Evolutionary conservation across 2,113 vertebrate genomes (phyloP).

Genomic region (Leptobrachium ailaonicum): DNA sequence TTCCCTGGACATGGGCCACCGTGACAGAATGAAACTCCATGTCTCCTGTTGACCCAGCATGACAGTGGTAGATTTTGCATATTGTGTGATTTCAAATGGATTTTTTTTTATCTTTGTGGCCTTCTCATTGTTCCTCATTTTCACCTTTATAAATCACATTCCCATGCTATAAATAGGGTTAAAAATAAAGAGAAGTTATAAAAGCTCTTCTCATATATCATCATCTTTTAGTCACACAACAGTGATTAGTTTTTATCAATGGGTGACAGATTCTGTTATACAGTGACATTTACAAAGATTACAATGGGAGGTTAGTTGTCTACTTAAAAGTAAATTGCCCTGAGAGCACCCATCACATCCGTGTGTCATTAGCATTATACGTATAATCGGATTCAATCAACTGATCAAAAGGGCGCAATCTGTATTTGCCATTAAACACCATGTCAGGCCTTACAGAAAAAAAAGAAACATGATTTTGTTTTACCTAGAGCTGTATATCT

Average conservation of each 20-base stretch:
- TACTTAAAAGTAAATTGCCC: constrained; percentile 36
- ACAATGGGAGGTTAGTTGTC: constrained; percentile 22
- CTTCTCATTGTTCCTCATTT: too few species aligned
- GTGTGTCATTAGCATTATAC: constrained; percentile 32
- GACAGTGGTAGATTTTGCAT: too few species aligned
- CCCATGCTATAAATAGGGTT: too few species aligned
- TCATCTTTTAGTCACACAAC: constrained; percentile 3
- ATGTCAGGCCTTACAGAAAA: constrained; percentile 26
- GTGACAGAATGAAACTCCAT: too few species aligned
- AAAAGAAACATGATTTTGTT: constrained; percentile 35
- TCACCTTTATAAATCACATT: too few species aligned
- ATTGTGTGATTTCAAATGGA: too few species aligned
- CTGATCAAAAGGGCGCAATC: constrained; percentile 42
- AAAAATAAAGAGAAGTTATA: not conserved
- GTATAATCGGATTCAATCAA: constrained; percentile 45
- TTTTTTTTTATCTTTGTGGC: too few species aligned
- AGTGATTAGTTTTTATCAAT: constrained; percentile 21
- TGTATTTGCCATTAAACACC: constrained; percentile 33
- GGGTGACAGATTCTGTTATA: constrained; percentile 14
- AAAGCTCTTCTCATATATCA: not conserved
- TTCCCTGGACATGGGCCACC: too few species aligned
- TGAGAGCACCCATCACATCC: constrained; percentile 22
- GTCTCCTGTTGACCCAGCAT: too few species aligned
- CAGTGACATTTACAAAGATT: constrained; percentile 25
- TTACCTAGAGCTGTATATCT: constrained; percentile 44